Evolutionary conservation across 2,888 invertebrate genomes (phyloP).

Genomic region (Chaitophorus viminalis): DNA sequence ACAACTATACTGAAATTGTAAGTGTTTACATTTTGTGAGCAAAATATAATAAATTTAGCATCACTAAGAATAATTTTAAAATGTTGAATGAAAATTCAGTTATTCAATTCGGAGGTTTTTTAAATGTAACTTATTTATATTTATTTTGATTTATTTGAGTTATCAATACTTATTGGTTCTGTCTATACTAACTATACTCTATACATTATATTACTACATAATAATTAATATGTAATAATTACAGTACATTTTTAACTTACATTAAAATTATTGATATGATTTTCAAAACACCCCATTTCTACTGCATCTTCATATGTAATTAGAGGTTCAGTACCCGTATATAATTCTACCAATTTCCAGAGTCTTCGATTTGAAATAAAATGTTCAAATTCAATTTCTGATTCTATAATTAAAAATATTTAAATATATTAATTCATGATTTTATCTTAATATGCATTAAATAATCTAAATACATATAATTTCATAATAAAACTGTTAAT

Average conservation of each 20-base stretch:
- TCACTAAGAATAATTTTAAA: background rate
- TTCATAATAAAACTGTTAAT: background rate
- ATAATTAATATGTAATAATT: no score
- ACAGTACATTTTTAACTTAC: background rate
- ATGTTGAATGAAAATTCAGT: background rate
- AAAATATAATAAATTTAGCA: no score
- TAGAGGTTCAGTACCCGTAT: background rate
- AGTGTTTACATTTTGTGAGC: no score
- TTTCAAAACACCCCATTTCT: slow-evolving; percentile 40
- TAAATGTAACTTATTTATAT: background rate
- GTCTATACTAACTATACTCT: no score
- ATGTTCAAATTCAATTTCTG: slow-evolving; percentile 20
- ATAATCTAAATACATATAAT: background rate
- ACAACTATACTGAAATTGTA: no score
- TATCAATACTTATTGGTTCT: background rate
- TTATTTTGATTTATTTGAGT: background rate
- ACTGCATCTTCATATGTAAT: slow-evolving; percentile 22
- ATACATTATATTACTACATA: no score
- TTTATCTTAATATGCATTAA: background rate
- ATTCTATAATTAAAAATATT: slow-evolving; percentile 9
- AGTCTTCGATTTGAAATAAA: background rate
- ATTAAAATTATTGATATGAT: background rate
- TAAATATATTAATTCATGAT: background rate
- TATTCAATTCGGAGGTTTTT: background rate
- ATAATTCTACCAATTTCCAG: background rate